Evolutionary conservation across 2,888 invertebrate species (phyloP), one percentile per base, ranked within the genome.

Genomic region (Ceratothoa steindachneri): DNA sequence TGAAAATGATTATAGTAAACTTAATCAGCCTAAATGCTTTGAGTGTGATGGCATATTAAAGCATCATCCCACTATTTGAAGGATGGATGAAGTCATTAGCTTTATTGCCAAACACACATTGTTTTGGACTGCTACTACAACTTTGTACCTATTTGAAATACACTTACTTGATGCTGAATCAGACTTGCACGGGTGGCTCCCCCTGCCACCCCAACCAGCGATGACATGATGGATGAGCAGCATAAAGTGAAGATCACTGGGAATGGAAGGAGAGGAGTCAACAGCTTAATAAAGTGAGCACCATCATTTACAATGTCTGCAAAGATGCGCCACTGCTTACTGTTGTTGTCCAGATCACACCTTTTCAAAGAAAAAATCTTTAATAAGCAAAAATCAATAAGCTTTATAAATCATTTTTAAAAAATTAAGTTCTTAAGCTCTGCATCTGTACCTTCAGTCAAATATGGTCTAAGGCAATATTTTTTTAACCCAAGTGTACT

Each of bases 301-400:
- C 89, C 83, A 86, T 98, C 97, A 85, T 98, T 97, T 9, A 97
- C 84, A 71, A 93, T 87, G 84, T 98, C 98, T 12, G 98, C 98
- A 84, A 94, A 92, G 31, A 97, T 85, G 69, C 97, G 88, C 97
- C 97, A 98, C 84, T 93, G 91, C 84, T 98, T 98, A 82, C 95
- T 95, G 82, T 97, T 93, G 31, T 91, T 89, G 86, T 97, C 97
- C 77, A 97, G 85, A 79, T 89, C 87, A 9, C 88, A 30, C 9
- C 80, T 68, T 70, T 0, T 66, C n/a, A n/a, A n/a, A n/a, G 31
- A 27, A 30, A 28, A 51, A 51, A 51, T 12, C 15, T 12, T 51
- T 51, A 12, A 51, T 51, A 15, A 51, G 9, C 9, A 51, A 15
- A 51, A 51, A 51, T 51, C 9, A 51, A 51, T 12, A 51, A 51